Base-by-base conservation (phyloP, 2,888 invertebrate genomes). In the Zygothrica quintamaculata region DNA sequence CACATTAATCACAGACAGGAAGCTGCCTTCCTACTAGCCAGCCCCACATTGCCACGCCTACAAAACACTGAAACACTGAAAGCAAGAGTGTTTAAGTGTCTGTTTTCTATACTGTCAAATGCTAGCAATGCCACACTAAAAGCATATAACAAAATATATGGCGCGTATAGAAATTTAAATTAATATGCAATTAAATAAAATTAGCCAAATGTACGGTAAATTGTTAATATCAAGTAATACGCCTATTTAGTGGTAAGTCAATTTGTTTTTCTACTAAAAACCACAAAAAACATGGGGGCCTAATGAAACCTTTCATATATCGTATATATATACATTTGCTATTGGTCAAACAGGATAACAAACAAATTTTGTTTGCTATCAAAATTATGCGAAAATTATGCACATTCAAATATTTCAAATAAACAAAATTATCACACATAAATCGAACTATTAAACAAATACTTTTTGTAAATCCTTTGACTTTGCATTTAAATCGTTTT, bases 131-230 rank as follows among this genome's bases (percentile, higher is more conserved):
- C 42, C 43, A 36, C 53, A 34, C 68, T 82, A 77, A 78, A 74
- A 78, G 84, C 78, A 64, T 77, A 56, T 68, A 46, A 52, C 46
- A 61, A 51, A 61, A 68, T 71, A 71, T 22, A 74, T 70, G 16
- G 33, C 31, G 53, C 29, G 18, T 26, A 16, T 26, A 34, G 34
- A 51, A 44, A 52, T 68, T 61, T 77, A 77, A 79, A 84, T 84
- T 72, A 84, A 84, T 81, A 82, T 69, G 77, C 74, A 84, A 81
- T 84, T 79, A 79, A 74, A 77, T 70, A 64, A 77, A 73, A 81
- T 81, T 84, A 72, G 73, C 68, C 46, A 74, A 79, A 74, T 73
- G 65, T 65, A 61, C 56, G 52, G 55, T 51, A 77, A 77, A 81
- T 79, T 84, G 79, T 77, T 77, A 79, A 82, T 77, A 62, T 9